Percentiles rank a stretch among this genome's conserved stretches.
These are phyloP conservation scores for Siphonodentalium dalli DNA, from an alignment of 2,888 invertebrate species.

Conservation along the genomic window DNA sequence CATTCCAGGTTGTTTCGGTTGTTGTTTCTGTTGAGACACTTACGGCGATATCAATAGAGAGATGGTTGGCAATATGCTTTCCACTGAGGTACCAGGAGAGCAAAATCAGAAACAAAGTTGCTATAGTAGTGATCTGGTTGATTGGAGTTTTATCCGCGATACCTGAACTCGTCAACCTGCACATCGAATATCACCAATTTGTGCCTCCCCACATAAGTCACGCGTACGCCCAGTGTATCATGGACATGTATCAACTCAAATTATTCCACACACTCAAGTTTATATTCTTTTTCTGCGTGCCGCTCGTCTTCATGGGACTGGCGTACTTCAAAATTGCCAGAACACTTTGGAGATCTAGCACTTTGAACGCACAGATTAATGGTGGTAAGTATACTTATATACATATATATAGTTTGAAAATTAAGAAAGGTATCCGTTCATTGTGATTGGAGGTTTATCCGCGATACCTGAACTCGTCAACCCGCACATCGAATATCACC, in stretches of 20 bases:
- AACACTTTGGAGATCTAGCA: slow-evolving; percentile 58
- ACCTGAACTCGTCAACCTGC: slow-evolving; percentile 45
- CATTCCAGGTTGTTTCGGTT: slow-evolving; percentile 88
- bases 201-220: too few species aligned
- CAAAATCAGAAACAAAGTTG: slow-evolving; percentile 80
- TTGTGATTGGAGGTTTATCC: slow-evolving; percentile 72
- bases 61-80: slow-evolving; percentile 94
- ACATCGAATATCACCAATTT: slow-evolving; percentile 6
- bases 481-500: slow-evolving; percentile 18
- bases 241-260: slow-evolving; percentile 20
- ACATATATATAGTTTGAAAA: too few species aligned
- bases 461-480: slow-evolving; percentile 48
- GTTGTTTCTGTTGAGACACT: slow-evolving; percentile 90
- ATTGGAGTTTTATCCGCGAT: slow-evolving; percentile 70
- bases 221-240: too few species aligned
- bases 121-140: slow-evolving; percentile 84
- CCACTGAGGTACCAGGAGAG: slow-evolving; percentile 88
- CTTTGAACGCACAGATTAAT: too few species aligned
- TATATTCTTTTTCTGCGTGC: slow-evolving; percentile 50
- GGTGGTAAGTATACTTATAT: too few species aligned
- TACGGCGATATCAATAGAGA: slow-evolving; percentile 89
- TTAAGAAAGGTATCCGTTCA: too few species aligned
- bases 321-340: slow-evolving; percentile 54
- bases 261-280: slow-evolving; percentile 1
- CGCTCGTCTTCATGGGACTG: slow-evolving; percentile 54